phyloP scores from a whole-genome alignment of 2,113 vertebrate genomes.

The Pyrgilauda ruficollis region DNA sequence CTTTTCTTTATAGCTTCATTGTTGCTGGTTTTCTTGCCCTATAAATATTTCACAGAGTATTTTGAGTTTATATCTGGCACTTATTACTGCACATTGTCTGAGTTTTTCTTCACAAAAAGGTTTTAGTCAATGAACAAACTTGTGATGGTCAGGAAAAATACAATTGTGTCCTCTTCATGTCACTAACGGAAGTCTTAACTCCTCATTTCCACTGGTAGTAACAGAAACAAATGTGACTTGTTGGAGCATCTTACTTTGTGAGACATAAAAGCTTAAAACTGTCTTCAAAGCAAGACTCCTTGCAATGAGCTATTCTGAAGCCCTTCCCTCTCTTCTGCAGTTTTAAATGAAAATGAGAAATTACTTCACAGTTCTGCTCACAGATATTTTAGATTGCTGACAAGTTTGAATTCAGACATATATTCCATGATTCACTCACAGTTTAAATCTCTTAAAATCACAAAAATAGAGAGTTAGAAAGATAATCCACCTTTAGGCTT shows the following conservation, averaged over 20 bases:
- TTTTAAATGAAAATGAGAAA: not conserved
- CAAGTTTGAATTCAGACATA: not conserved
- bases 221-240: not conserved
- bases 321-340: not conserved
- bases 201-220: not conserved
- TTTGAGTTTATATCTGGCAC: not conserved
- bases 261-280: not conserved
- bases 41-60: not conserved
- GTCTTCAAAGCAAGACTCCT: not conserved
- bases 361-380: not conserved
- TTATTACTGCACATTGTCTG: not conserved
- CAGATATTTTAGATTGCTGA: not conserved
- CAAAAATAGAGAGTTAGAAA: not conserved
- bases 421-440: not conserved
- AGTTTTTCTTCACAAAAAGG: not conserved
- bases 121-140: not conserved
- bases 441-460: not conserved
- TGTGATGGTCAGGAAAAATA: not conserved
- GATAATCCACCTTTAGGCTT: not conserved
- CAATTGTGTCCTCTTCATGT: not conserved
- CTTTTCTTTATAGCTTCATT: not conserved
- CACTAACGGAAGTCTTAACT: not conserved
- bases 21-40: not conserved
- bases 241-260: not conserved
- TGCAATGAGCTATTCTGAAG: not conserved